phyloP scores from a whole-genome alignment of 2,888 invertebrate species.

The Iselma pallidipennis region DNA sequence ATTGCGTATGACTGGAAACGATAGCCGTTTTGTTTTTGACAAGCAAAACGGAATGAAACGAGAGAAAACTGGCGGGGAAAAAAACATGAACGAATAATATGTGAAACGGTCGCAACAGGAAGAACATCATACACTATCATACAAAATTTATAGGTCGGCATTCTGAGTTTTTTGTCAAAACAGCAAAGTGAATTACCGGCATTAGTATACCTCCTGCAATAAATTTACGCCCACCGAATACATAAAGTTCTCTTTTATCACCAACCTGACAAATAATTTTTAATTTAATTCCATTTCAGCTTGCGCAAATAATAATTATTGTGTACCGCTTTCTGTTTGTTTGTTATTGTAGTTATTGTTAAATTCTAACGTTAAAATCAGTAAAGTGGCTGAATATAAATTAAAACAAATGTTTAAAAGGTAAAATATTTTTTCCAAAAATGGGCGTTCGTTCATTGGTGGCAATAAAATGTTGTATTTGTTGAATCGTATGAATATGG shows the following conservation, averaged over 20 bases:
- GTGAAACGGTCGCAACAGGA: constrained; percentile 6
- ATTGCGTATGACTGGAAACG: constrained; percentile 12
- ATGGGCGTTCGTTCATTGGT: too few relatives aligned
- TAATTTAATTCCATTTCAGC: not conserved
- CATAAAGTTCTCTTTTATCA: constrained; percentile 11
- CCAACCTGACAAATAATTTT: constrained; percentile 14
- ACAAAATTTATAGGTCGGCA: constrained; percentile 15
- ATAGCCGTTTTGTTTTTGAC: constrained; percentile 9
- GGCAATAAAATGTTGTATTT: too few relatives aligned
- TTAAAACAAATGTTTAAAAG: too few relatives aligned
- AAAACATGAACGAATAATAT: not conserved
- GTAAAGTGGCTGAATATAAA: too few relatives aligned
- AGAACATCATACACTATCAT: constrained; percentile 15
- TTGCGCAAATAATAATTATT: too few relatives aligned
- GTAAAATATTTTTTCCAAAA: too few relatives aligned
- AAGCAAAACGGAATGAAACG: not conserved
- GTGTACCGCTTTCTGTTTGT: too few relatives aligned
- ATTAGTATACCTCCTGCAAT: constrained; percentile 18
- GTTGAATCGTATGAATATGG: too few relatives aligned
- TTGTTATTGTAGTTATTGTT: too few relatives aligned
- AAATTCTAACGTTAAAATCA: too few relatives aligned
- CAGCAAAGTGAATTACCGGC: constrained; percentile 17
- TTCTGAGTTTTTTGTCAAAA: constrained; percentile 20
- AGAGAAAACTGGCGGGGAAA: not conserved
- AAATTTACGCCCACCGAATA: constrained; percentile 14